A percentile compares a stretch with the other conserved stretches of the same genome.
These are phyloP conservation scores for Uria aalge DNA, from an alignment of 2,113 vertebrate species.

Conservation along the genomic window DNA sequence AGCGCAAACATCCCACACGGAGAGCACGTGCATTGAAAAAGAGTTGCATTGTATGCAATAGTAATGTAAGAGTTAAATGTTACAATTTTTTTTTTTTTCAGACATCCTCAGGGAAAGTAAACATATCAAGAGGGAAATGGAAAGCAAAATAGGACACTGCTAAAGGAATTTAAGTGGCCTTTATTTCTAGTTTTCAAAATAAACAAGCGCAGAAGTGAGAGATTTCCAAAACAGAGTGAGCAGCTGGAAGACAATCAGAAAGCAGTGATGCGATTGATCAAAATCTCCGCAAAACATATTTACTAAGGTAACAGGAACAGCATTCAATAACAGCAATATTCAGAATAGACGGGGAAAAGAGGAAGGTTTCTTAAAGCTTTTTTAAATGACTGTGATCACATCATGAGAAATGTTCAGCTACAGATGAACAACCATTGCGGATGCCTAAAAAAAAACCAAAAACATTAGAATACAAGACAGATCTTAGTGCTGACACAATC, in stretches of 20 bases:
- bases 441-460: not conserved
- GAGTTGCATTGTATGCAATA: rapidly evolving
- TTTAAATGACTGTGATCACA: not conserved
- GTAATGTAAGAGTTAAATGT: not conserved
- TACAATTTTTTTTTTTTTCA: not conserved
- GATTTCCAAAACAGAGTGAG: not conserved
- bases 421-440: not conserved
- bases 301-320: not conserved
- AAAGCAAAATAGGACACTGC: not conserved
- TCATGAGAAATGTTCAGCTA: not conserved
- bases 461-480: not conserved
- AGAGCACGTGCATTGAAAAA: rapidly evolving
- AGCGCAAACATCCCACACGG: too few species aligned
- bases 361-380: not conserved
- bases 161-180: not conserved
- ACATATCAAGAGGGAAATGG: not conserved
- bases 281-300: not conserved
- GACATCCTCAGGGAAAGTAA: not conserved
- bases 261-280: not conserved
- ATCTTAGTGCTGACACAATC: not conserved
- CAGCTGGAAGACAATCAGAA: not conserved
- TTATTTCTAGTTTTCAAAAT: not conserved
- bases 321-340: not conserved
- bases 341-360: not conserved
- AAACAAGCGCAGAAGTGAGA: not conserved